phyloP scores from a whole-genome alignment of 2,113 vertebrate species.

The Collichthys lucidus region DNA sequence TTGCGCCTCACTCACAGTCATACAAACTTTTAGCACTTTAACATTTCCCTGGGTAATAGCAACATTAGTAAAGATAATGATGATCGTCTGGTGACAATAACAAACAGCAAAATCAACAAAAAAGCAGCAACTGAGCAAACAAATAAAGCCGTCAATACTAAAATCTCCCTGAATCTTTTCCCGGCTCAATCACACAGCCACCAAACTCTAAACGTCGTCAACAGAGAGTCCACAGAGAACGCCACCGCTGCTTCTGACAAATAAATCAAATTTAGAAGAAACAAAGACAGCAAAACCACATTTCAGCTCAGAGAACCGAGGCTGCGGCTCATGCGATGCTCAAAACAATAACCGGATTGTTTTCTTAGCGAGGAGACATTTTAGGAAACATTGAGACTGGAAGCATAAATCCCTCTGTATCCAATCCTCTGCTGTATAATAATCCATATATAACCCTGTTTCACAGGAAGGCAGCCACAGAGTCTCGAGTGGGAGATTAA shows the following conservation, averaged over 20 bases:
- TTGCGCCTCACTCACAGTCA: background rate
- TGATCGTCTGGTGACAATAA: background rate
- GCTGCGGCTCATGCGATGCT: background rate
- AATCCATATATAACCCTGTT: constrained; percentile 34
- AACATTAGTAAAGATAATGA: background rate
- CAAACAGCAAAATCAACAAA: background rate
- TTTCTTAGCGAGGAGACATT: constrained; percentile 16
- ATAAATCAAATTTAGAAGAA: constrained; percentile 55
- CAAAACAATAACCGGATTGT: constrained; percentile 24
- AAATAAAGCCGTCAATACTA: constrained; percentile 1
- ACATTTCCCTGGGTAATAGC: background rate
- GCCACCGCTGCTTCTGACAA: constrained; percentile 15
- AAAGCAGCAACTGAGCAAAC: constrained; percentile 2
- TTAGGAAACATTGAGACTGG: constrained; percentile 2
- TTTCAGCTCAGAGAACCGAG: background rate
- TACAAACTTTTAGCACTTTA: background rate
- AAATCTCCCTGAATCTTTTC: constrained; percentile 7
- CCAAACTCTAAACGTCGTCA: background rate
- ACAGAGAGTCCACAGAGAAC: background rate
- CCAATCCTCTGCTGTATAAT: constrained; percentile 17
- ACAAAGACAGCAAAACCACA: constrained; percentile 29
- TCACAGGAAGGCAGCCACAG: constrained; percentile 17
- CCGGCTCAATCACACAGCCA: constrained; percentile 4
- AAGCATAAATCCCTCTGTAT: constrained; percentile 11
- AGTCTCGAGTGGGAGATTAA: constrained; percentile 23